A percentile compares a stretch with the other conserved stretches of the same genome.
Conservation (phyloP, 2,888 invertebrate genomes). For the Caenorhabditis angaria region DNA sequence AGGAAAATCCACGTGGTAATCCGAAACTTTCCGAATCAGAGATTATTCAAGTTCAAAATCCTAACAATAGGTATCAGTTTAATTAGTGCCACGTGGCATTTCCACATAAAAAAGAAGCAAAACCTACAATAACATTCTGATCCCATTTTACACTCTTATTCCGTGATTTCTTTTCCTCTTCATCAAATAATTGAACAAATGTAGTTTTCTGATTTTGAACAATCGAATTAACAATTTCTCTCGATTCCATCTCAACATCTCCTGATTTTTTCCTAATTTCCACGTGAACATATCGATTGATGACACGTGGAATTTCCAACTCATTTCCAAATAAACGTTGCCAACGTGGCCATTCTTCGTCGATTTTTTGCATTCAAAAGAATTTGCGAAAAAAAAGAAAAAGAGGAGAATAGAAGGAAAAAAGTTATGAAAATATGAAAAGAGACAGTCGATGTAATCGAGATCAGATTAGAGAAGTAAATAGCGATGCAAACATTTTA, state of each 20-base stretch:
- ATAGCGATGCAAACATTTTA: background rate
- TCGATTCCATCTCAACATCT: constrained; percentile 18
- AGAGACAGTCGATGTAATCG: background rate
- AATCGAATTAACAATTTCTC: constrained; percentile 6
- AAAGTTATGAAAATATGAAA: background rate
- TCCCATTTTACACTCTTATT: constrained; percentile 42
- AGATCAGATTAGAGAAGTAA: background rate
- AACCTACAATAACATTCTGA: constrained; percentile 27
- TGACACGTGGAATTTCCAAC: constrained; percentile 8
- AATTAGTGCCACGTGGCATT: background rate
- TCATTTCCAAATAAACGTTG: constrained; percentile 25
- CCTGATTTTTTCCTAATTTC: constrained; percentile 20
- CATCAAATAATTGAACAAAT: constrained; percentile 38
- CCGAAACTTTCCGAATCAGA: background rate
- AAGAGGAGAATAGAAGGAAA: constrained; percentile 1
- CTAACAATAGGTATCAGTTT: background rate
- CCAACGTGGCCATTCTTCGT: constrained; percentile 36
- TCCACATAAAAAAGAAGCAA: background rate
- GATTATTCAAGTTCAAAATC: background rate
- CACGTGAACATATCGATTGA: constrained; percentile 29
- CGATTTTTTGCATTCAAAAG: background rate
- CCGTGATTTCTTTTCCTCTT: constrained; percentile 22
- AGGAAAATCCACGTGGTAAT: background rate
- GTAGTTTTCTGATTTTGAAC: constrained; percentile 3
- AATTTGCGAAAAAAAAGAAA: background rate